Conservation (phyloP, 2,113 vertebrate species). For the Neogobius melanostomus region DNA sequence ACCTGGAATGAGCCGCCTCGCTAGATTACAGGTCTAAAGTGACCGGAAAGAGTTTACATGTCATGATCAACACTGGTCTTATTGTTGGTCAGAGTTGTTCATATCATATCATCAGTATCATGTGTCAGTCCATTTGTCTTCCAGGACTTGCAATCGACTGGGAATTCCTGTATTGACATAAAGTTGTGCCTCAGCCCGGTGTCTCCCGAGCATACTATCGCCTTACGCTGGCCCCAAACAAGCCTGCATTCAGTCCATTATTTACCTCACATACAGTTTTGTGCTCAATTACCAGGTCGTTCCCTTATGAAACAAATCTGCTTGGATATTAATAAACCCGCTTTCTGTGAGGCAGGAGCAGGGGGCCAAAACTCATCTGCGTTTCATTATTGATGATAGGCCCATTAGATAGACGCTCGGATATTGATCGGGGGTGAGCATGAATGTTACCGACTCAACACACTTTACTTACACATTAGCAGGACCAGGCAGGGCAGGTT, state of each 20-base stretch:
- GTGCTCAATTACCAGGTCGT: slow-evolving; percentile 42
- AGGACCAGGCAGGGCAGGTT: background rate
- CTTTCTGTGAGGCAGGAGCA: slow-evolving; percentile 26
- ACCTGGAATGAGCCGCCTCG: too few relatives aligned
- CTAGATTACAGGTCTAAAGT: too few relatives aligned
- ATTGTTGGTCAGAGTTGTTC: background rate
- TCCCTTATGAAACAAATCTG: slow-evolving; percentile 27
- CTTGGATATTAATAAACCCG: slow-evolving; percentile 9
- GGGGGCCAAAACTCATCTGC: slow-evolving; percentile 18
- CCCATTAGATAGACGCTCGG: slow-evolving; percentile 57
- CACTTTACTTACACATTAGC: slow-evolving; percentile 36
- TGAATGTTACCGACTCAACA: slow-evolving; percentile 10
- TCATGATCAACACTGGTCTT: background rate
- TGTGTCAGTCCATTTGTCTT: background rate
- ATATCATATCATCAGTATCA: background rate
- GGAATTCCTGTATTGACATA: background rate
- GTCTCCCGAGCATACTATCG: slow-evolving; percentile 1
- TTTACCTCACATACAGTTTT: slow-evolving; percentile 29
- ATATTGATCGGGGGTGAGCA: slow-evolving; percentile 54
- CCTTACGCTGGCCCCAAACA: slow-evolving; percentile 18
- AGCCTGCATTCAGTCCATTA: slow-evolving; percentile 5
- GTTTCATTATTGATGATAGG: slow-evolving; percentile 70
- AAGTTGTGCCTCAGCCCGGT: background rate
- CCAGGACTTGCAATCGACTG: background rate
- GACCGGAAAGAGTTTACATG: too few relatives aligned